Base-by-base conservation (phyloP, 1,140 invertebrate genomes). In the Ridgeia piscesae region DNA sequence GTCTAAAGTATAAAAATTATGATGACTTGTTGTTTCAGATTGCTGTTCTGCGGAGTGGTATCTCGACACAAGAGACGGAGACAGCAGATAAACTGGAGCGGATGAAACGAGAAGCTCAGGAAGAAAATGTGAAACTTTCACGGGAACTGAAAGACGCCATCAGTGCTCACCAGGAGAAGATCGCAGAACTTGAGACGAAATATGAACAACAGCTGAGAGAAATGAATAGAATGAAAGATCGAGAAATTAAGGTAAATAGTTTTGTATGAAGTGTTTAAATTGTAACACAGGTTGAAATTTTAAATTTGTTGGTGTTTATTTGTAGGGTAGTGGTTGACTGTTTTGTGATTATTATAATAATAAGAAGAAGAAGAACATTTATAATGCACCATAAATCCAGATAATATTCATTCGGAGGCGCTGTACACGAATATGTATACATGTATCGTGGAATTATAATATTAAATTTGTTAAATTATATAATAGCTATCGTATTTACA, bases 161-260 rank as follows among this genome's bases (percentile, higher is more conserved):
- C 58, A 77, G 2, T 6, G 58, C 11, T 21, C 89, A 90, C 6
- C 89, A n/a, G 89, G 31, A 2, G 89, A 34, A 90, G 4, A 90
- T 90, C 14, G 89, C 89, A 17, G 89, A 90, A 42, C 34, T 90
- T 21, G 89, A 90, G 35, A 27, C 17, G 11, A 90, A 0, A 14
- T 42, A 90, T n/a, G 89, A 90, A 90, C 35, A 34, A n/a, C 34
- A 90, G 35, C 31, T 90, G 89, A 77, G 58, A 77, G 58, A 77
- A 21, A 77, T 77, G 58, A 77, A 77, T 21, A 31, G 58, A 77
- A 31, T 77, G 58, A 77, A 77, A 77, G 58, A 77, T 27, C 58
- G 58, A 31, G 58, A 77, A 77, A 77, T 77, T 8, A 77, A 77
- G 58, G 58, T 77, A 77, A 77, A 14, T 77, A 77, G 8, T n/a